Evolutionary conservation across 2,888 invertebrate genomes (phyloP).

Genomic region (Platycnemis pennipes): DNA sequence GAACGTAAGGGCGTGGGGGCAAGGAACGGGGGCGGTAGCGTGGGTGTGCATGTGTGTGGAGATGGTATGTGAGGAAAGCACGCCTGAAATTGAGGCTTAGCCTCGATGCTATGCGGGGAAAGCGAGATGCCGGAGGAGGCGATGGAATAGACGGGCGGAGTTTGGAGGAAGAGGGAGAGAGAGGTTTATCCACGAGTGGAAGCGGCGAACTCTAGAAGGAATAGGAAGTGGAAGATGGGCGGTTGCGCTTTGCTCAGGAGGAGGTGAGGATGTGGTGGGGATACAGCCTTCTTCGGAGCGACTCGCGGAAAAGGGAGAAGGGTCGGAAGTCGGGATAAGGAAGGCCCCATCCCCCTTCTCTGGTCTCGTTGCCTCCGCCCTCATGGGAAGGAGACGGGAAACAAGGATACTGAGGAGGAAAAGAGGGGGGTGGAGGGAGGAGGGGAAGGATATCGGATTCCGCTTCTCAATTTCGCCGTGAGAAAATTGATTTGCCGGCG

Average conservation of each 20-base stretch:
- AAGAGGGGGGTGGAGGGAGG: neutral
- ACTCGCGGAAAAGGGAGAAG: neutral
- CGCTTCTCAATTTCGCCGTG: slow-evolving; percentile 16
- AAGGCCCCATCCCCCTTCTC: neutral
- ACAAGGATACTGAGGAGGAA: neutral
- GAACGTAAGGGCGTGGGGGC: neutral
- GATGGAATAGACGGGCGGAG: neutral
- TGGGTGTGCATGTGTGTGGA: neutral
- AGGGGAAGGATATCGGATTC: slow-evolving; percentile 33
- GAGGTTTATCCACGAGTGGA: neutral
- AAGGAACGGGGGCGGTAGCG: neutral
- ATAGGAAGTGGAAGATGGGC: neutral
- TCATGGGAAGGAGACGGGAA: neutral
- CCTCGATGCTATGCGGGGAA: neutral
- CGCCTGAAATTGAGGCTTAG: slow-evolving; percentile 8
- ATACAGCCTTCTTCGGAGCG: no score
- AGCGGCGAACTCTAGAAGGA: no score
- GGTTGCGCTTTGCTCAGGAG: neutral
- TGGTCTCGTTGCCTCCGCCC: neutral
- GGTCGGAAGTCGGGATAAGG: neutral
- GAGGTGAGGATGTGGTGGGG: neutral
- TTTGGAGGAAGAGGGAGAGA: neutral
- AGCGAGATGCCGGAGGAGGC: neutral
- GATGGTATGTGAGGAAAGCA: neutral
- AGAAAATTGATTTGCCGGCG: slow-evolving; percentile 46